phyloP scores from a whole-genome alignment of 2,797 vertebrate genomes.

The Nothura maculosa region DNA sequence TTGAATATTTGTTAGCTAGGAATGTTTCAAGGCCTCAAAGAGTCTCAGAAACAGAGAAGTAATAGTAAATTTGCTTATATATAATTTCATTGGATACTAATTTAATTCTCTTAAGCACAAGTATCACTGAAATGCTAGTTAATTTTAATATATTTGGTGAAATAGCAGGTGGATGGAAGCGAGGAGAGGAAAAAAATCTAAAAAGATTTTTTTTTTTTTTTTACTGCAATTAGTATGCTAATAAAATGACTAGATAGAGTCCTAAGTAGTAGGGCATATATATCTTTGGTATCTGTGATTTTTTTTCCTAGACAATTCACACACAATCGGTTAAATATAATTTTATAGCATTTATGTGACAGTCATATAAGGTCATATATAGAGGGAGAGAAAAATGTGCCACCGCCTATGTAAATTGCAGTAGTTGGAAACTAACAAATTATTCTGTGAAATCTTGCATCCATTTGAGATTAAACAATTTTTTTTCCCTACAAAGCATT shows the following conservation, averaged over 20 bases:
- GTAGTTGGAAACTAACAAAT: constrained; percentile 21
- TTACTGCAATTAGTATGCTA: not conserved
- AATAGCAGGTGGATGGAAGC: not conserved
- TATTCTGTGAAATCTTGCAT: constrained; percentile 23
- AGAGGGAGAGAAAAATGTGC: constrained; percentile 4
- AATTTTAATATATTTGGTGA: not conserved
- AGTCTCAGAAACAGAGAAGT: constrained; percentile 17
- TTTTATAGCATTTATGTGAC: constrained; percentile 42
- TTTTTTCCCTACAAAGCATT: constrained; percentile 40
- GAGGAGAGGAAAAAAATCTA: not conserved
- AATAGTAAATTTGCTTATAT: not conserved
- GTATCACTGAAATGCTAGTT: not conserved
- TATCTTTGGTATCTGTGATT: not conserved
- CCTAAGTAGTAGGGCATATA: not conserved
- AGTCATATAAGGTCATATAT: constrained; percentile 30
- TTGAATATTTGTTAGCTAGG: not conserved
- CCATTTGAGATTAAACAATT: constrained; percentile 28
- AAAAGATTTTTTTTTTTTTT: no score
- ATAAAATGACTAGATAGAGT: not conserved
- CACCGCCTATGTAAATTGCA: not conserved
- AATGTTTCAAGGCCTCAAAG: not conserved
- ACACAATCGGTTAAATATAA: constrained; percentile 24
- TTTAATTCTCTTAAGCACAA: not conserved
- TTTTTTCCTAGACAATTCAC: no score
- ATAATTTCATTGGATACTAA: not conserved